A percentile compares a stretch with the other conserved stretches of the same genome.
Evolutionary conservation across 2,797 vertebrate genomes (phyloP).

Genomic region (Lacerta bilineata): DNA sequence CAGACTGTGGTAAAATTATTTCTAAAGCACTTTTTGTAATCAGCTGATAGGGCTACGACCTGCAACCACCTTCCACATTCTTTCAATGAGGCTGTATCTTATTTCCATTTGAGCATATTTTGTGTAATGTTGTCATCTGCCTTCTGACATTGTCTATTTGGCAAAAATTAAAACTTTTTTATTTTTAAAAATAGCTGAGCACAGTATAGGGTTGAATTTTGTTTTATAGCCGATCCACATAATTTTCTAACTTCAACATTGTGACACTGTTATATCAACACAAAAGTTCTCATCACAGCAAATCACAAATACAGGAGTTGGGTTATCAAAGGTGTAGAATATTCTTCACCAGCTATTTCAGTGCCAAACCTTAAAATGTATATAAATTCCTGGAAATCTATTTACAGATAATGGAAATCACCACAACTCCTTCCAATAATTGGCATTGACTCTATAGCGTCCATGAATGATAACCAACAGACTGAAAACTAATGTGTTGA

Average conservation of each 20-base stretch:
- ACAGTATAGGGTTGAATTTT: background rate
- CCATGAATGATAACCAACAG: background rate
- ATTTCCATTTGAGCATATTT: background rate
- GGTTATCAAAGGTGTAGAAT: background rate
- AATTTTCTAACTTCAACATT: constrained; percentile 12
- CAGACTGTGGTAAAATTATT: too few species aligned
- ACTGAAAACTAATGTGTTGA: constrained; percentile 8
- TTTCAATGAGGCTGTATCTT: background rate
- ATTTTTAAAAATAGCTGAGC: background rate
- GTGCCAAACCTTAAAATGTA: background rate
- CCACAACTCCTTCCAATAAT: rapidly evolving
- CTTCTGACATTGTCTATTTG: background rate
- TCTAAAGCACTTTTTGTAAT: too few species aligned
- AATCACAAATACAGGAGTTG: background rate
- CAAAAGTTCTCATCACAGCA: constrained; percentile 5
- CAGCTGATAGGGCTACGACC: background rate
- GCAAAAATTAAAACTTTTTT: background rate
- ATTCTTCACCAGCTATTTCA: background rate
- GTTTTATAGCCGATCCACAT: rapidly evolving
- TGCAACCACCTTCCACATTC: background rate
- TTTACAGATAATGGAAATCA: background rate
- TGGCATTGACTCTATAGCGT: background rate
- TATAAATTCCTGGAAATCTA: rapidly evolving
- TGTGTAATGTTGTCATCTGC: background rate
- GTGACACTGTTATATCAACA: background rate